These are phyloP conservation scores for Huso huso DNA, from an alignment of 2,797 vertebrate genomes.

Conservation along the genomic window DNA sequence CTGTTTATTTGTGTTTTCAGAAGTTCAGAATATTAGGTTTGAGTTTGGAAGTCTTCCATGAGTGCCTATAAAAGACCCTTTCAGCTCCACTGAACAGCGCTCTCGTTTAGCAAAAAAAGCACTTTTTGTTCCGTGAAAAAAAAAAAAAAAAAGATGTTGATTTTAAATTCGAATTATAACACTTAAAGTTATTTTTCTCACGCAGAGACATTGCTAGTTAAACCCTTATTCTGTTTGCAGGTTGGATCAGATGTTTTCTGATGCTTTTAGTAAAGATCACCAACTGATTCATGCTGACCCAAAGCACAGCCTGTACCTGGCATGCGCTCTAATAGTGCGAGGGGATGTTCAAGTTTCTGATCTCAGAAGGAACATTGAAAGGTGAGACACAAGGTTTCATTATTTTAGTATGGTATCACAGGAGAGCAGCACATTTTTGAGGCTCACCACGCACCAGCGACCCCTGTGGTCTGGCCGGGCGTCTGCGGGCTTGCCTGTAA, in stretches of 20 bases:
- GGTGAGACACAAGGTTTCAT: constrained; percentile 50
- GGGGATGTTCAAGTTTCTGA: constrained; percentile 90
- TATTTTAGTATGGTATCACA: not conserved
- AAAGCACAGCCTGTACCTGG: constrained; percentile 78
- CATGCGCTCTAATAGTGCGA: constrained; percentile 85
- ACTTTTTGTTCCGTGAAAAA: not conserved
- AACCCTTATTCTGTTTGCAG: constrained; percentile 39
- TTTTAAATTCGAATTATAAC: too few species aligned
- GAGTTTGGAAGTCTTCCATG: constrained; percentile 10
- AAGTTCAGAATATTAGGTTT: constrained; percentile 9
- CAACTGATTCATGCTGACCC: constrained; percentile 85
- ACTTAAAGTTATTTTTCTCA: too few species aligned
- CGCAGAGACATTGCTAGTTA: too few species aligned
- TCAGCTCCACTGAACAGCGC: not conserved
- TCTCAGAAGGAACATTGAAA: constrained; percentile 90
- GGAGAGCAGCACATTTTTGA: too few species aligned
- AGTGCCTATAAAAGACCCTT: not conserved
- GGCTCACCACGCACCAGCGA: too few species aligned
- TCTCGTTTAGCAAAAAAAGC: not conserved
- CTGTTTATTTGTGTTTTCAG: constrained; percentile 18
- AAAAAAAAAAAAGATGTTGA: not conserved
- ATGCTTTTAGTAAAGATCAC: constrained; percentile 89
- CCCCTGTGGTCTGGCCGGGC: too few species aligned
- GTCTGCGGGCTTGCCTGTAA: too few species aligned
- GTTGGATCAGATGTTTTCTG: constrained; percentile 94